Evolutionary conservation across 2,113 vertebrate species (phyloP).

Genomic region (Myrmecobius fasciatus): DNA sequence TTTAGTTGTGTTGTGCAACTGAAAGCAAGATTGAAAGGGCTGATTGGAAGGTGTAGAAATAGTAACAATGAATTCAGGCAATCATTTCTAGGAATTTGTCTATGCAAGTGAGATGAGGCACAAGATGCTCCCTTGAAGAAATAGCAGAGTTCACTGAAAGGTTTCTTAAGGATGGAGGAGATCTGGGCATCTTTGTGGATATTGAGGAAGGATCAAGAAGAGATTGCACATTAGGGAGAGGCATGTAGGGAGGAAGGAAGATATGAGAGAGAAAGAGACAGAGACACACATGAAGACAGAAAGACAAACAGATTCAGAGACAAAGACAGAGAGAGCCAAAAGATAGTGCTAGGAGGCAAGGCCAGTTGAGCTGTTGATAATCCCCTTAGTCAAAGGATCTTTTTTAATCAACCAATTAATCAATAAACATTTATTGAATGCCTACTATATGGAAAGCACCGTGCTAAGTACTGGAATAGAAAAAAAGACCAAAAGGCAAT

Average conservation of each 20-base stretch:
- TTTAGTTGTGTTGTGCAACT: background rate
- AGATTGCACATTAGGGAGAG: background rate
- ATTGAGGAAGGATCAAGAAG: background rate
- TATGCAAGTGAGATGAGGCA: background rate
- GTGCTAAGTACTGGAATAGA: background rate
- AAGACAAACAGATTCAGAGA: background rate
- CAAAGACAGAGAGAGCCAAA: background rate
- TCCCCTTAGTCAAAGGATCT: background rate
- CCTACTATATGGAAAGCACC: background rate
- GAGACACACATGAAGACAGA: too few species aligned
- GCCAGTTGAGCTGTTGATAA: background rate
- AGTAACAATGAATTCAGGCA: background rate
- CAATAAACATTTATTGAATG: background rate
- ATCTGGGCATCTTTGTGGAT: too few species aligned
- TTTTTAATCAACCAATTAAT: background rate
- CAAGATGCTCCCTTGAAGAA: background rate
- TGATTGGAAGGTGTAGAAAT: background rate
- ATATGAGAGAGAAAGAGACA: background rate
- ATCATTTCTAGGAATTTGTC: background rate
- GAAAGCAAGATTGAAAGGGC: background rate
- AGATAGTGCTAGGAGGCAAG: background rate
- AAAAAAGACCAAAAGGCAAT: background rate
- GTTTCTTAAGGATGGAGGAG: background rate
- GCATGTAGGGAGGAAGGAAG: background rate
- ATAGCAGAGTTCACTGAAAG: background rate